Percentiles rank a stretch among this genome's conserved stretches.
These are phyloP conservation scores for Oligia fasciuncula DNA, from an alignment of 2,888 invertebrate genomes.

Conservation along the genomic window DNA sequence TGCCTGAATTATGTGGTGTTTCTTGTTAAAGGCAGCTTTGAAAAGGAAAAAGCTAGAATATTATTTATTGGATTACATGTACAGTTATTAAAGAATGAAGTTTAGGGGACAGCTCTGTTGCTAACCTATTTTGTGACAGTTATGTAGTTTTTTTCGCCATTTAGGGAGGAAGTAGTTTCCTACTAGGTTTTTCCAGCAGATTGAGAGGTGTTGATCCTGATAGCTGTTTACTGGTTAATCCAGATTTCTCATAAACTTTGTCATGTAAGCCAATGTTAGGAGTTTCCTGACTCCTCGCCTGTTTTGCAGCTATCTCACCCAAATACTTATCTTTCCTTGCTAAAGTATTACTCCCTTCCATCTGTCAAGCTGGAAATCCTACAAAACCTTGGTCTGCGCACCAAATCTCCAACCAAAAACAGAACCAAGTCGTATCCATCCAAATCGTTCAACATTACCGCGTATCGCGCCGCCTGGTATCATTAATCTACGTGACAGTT, in stretches of 20 bases:
- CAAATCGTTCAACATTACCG: slow-evolving; percentile 86
- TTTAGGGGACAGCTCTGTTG: too few relatives aligned
- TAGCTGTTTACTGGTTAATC: neutral
- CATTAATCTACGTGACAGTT: slow-evolving; percentile 91
- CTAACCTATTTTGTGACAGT: neutral
- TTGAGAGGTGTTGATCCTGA: neutral
- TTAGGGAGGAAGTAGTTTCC: neutral
- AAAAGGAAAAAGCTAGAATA: too few relatives aligned
- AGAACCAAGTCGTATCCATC: slow-evolving; percentile 78
- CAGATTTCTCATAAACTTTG: neutral
- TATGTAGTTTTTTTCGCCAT: neutral
- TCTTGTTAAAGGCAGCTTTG: neutral
- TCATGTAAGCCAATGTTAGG: too few relatives aligned
- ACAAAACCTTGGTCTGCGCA: neutral
- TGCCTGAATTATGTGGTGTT: slow-evolving; percentile 39
- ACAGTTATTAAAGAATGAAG: neutral
- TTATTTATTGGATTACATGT: neutral
- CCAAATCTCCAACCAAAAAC: slow-evolving; percentile 5
- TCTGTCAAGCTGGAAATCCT: neutral
- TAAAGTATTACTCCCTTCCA: neutral
- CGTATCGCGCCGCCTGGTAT: slow-evolving; percentile 90
- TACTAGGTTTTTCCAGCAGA: too few relatives aligned
- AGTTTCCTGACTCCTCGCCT: too few relatives aligned
- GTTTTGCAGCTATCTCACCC: neutral
- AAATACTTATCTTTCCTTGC: rapidly evolving